Evolutionary conservation across 2,888 invertebrate genomes (phyloP).

Genomic region (Tholera decimalis): DNA sequence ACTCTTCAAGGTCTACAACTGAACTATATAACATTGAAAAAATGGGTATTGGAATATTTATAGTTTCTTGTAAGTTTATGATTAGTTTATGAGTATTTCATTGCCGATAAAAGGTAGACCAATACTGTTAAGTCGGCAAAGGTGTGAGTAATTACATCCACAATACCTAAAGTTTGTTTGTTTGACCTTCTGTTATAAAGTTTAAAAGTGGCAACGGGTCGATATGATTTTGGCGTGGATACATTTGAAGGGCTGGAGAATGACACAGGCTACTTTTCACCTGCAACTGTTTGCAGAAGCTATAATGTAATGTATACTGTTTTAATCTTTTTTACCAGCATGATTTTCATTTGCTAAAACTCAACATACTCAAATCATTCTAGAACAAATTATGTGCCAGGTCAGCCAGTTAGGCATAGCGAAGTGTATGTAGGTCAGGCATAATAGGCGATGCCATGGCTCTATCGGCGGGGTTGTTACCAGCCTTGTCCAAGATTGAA

Average conservation of each 20-base stretch:
- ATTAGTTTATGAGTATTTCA: conserved; percentile 32
- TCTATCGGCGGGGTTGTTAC: conserved; percentile 80
- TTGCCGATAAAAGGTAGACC: conserved; percentile 16
- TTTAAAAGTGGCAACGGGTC: too few relatives aligned
- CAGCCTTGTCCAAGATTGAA: conserved; percentile 85
- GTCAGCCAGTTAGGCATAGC: conserved; percentile 70
- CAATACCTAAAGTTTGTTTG: too few relatives aligned
- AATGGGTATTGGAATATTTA: conserved; percentile 22
- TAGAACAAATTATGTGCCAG: conserved; percentile 54
- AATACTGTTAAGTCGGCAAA: conserved; percentile 7
- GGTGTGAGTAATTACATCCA: too few relatives aligned
- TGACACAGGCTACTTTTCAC: too few relatives aligned
- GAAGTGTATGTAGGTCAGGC: conserved; percentile 82
- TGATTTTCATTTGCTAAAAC: conserved; percentile 25
- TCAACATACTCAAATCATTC: conserved; percentile 35
- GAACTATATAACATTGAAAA: conserved; percentile 31
- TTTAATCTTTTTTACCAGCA: background rate
- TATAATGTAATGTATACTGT: too few relatives aligned
- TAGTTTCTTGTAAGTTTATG: conserved; percentile 23
- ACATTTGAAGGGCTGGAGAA: too few relatives aligned
- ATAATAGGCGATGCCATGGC: conserved; percentile 82
- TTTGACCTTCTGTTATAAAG: background rate
- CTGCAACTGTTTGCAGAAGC: too few relatives aligned
- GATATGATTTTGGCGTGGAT: too few relatives aligned
- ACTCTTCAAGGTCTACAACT: conserved; percentile 48